Evolutionary conservation across 1,140 invertebrate genomes (phyloP).

Genomic region (Bombus pyrosoma): DNA sequence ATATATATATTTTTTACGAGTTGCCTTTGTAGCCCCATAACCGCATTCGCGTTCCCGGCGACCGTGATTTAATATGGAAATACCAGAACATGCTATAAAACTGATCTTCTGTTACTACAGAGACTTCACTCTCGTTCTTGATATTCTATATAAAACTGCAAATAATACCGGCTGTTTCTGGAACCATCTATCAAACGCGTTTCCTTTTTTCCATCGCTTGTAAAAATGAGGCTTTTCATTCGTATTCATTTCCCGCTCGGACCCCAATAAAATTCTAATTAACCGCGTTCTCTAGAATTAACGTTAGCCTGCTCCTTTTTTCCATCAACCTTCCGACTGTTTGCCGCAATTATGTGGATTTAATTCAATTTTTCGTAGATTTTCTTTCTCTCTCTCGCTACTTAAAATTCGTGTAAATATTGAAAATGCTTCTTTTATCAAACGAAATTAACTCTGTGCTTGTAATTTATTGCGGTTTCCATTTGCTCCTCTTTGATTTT

Average conservation of each 20-base stretch:
- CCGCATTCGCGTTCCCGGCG: slow-evolving; percentile 22
- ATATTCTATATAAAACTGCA: slow-evolving; percentile 42
- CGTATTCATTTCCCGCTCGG: not conserved
- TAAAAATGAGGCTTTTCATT: not conserved
- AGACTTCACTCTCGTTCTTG: slow-evolving; percentile 35
- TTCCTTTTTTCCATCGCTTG: not conserved
- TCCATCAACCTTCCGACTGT: not conserved
- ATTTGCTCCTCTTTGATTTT: too few relatives aligned
- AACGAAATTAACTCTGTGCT: too few relatives aligned
- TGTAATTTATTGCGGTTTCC: too few relatives aligned
- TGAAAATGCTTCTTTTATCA: too few relatives aligned
- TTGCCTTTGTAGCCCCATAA: slow-evolving; percentile 19
- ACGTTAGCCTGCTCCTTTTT: not conserved
- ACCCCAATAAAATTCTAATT: slow-evolving; percentile 30
- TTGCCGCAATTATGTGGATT: not conserved
- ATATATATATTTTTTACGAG: slow-evolving; percentile 31
- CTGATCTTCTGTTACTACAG: slow-evolving; percentile 45
- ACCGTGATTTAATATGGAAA: slow-evolving; percentile 54
- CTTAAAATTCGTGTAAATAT: not conserved
- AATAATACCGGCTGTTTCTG: slow-evolving; percentile 1
- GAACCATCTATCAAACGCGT: not conserved
- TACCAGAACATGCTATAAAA: slow-evolving; percentile 44
- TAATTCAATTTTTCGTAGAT: not conserved
- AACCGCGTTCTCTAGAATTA: slow-evolving; percentile 1
- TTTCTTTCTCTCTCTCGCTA: not conserved